phyloP scores from a whole-genome alignment of 2,797 vertebrate species.

The Alca torda region DNA sequence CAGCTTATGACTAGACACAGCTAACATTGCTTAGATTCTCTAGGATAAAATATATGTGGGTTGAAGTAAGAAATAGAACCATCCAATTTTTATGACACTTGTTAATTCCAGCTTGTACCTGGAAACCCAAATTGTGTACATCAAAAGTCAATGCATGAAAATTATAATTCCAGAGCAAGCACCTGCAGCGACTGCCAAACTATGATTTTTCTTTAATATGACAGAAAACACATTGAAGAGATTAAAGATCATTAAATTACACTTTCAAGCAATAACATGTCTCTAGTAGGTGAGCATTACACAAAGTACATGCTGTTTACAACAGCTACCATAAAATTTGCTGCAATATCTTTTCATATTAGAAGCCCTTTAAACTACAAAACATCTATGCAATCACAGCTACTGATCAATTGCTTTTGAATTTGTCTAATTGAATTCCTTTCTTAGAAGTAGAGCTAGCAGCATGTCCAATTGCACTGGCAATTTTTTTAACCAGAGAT shows the following conservation, averaged over 20 bases:
- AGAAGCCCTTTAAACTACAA: background rate
- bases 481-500: background rate
- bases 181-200: background rate
- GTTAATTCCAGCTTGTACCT: background rate
- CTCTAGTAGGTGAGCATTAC: background rate
- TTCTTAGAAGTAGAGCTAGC: background rate
- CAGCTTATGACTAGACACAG: background rate
- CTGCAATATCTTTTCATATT: background rate
- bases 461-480: background rate
- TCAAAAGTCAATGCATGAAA: background rate
- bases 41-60: background rate
- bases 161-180: background rate
- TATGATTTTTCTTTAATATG: background rate
- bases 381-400: background rate
- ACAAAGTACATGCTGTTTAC: background rate
- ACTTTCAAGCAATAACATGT: background rate
- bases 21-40: background rate
- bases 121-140: background rate
- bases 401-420: background rate
- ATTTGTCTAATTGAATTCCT: background rate
- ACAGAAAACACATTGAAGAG: background rate
- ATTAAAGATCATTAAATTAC: constrained; percentile 1
- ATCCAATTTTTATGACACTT: background rate
- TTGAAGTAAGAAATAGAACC: background rate
- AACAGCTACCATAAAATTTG: background rate